Conservation (phyloP, 2,113 vertebrate genomes). For the Antigone vipio region DNA sequence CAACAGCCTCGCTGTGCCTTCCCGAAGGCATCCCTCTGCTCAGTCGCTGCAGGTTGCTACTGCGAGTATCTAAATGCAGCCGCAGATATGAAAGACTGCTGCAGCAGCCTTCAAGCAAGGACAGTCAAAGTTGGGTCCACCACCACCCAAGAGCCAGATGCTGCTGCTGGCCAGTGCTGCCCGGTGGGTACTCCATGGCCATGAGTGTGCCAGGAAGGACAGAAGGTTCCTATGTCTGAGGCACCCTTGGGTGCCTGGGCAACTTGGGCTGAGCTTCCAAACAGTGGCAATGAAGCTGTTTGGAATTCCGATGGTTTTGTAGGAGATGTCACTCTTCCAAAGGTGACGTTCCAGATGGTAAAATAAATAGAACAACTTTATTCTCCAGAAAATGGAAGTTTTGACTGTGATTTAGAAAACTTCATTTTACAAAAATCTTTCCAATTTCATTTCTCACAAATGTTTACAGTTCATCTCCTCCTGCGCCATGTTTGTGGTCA, state of each 20-base stretch:
- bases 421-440: neutral
- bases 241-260: rapidly evolving
- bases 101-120: neutral
- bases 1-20: neutral
- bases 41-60: neutral
- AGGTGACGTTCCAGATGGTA: rapidly evolving
- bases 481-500: neutral
- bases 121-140: neutral
- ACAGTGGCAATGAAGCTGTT: neutral
- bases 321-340: neutral
- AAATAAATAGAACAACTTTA: neutral
- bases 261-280: neutral
- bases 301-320: neutral
- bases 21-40: rapidly evolving
- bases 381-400: neutral
- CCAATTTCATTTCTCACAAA: neutral
- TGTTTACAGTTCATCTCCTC: neutral
- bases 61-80: neutral
- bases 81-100: rapidly evolving
- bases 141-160: rapidly evolving
- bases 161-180: neutral
- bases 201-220: neutral
- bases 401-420: neutral
- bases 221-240: neutral
- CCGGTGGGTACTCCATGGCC: rapidly evolving